Base-by-base conservation (phyloP, 2,888 invertebrate genomes). In the Hybos culiciformis region DNA sequence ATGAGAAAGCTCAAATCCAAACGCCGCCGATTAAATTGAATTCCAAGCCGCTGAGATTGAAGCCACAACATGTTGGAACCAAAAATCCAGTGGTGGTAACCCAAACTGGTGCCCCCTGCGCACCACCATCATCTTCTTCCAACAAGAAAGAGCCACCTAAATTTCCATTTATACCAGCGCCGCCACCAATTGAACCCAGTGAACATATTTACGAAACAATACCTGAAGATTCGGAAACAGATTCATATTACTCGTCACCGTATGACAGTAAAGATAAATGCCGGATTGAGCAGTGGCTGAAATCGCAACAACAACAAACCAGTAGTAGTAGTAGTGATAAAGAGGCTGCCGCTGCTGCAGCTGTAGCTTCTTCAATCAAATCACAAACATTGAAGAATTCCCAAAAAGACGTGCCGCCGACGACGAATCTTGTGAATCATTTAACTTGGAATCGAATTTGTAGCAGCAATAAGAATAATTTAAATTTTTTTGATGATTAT, bases 191-290 rank as follows among this genome's bases (percentile, higher is more conserved):
- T 39, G 58, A 58, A 44, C 71, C 71, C 46, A 66, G 67, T 3
- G 74, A 74, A 47, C 74, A 74, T 52, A 74, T 74, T 41, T 74
- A 74, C 53, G 74, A 74, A 55, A 74, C 74, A 8, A 74, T 74
- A 47, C 72, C 73, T 2, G 73, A 73, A 50, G 71, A 72, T 51
- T 69, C 67, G 29, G 65, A 66, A 48, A 51, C 62, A 5, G 74
- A 74, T 51, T 72, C 73, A 3, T 71, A 73, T 39, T 74, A 74
- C 50, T 73, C 72, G 18, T 70, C 70, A 39, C 74, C 74, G 0
- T 73, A 73, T 54, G 72, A 73, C 47, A 53, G 44, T 21, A 46
- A 47, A 4, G 50, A 51, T 24, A 46, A 48, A 11, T 41, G 41
- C 5, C 55, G 42, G 44, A 55, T 53, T 14, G 50, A 52, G 18